Evolutionary conservation across 2,888 invertebrate genomes (phyloP), one percentile per base, ranked within the genome.

Genomic region (Lasioglossum leucozonium): DNA sequence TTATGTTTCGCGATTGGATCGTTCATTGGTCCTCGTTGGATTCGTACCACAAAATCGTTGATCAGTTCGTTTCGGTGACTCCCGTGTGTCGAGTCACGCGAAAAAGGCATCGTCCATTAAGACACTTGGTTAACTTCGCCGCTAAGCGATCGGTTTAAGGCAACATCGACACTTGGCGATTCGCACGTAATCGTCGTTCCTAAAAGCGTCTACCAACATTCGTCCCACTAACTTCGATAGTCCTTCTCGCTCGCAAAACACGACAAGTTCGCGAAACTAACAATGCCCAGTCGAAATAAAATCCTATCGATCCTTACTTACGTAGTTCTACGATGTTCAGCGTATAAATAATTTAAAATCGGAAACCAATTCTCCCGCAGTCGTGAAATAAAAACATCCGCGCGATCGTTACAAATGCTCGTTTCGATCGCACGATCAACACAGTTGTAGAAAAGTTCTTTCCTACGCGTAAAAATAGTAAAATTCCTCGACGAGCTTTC

Each of bases 41-140:
- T 87, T 82, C 65, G 37, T 86, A 72, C 78, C 71, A 75, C 40
- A 51, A 79, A 82, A 77, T 83, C 77, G 47, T 69, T 79, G 58
- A 74, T 77, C 77, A 58, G 26, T 80, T 47, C 78, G 72, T 81
- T 84, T 72, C 65, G 47, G 74, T 83, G 79, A 58, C 47, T 72
- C 67, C n/a, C 22, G 42, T n/a, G n/a, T n/a, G n/a, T 11, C 42
- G 65, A 76, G 79, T 73, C 67, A 73, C 76, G 65, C 72, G 42
- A 73, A 44, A 67, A 92, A 92, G 92, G 91, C 92, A 91, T 84
- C 89, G 79, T 83, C 69, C 77, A 79, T 89, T 30, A 92, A 93
- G 92, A 93, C 92, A 93, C 92, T 91, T 89, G 42, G 86, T 42
- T 86, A 81, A 85, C 1, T 84, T 82, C 85, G 87, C 82, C 78